Conservation (phyloP, 2,113 vertebrate species). For the Takifugu bimaculatus region DNA sequence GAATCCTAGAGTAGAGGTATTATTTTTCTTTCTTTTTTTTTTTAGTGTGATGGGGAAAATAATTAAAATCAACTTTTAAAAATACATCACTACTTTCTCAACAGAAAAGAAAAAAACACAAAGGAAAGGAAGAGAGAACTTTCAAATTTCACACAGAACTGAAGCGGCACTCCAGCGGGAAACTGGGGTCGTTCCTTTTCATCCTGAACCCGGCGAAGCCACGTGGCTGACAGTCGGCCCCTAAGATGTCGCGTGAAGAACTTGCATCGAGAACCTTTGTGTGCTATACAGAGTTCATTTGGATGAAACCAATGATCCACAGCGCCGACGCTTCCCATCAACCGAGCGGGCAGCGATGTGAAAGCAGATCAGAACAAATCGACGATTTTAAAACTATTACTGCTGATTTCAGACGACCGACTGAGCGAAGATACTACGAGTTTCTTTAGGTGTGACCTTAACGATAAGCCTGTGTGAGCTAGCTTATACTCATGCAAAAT, state of each 20-base stretch:
- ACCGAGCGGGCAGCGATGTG: constrained; percentile 54
- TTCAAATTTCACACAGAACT: constrained; percentile 65
- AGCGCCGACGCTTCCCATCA: constrained; percentile 64
- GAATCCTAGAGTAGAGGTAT: constrained; percentile 77
- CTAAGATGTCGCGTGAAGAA: constrained; percentile 14
- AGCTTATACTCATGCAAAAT: constrained; percentile 65
- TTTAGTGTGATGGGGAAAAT: constrained; percentile 58
- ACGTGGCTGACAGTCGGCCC: constrained; percentile 40
- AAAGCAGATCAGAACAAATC: constrained; percentile 9
- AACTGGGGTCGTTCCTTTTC: constrained; percentile 59
- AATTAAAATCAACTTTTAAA: constrained; percentile 52
- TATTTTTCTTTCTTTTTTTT: constrained; percentile 46
- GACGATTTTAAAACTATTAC: constrained; percentile 52
- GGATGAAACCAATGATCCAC: constrained; percentile 52
- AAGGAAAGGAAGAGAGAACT: constrained; percentile 43
- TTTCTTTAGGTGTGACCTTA: constrained; percentile 49
- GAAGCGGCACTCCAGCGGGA: constrained; percentile 69
- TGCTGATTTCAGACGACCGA: constrained; percentile 55
- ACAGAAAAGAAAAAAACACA: constrained; percentile 54
- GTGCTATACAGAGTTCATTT: constrained; percentile 62
- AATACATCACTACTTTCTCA: constrained; percentile 61
- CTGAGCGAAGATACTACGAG: constrained; percentile 38
- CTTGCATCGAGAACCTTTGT: constrained; percentile 42
- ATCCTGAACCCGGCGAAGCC: no score
- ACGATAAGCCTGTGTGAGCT: constrained; percentile 54